Evolutionary conservation across 2,113 vertebrate genomes (phyloP), one percentile per base, ranked within the genome.

Genomic region (Spea multiplicata): DNA sequence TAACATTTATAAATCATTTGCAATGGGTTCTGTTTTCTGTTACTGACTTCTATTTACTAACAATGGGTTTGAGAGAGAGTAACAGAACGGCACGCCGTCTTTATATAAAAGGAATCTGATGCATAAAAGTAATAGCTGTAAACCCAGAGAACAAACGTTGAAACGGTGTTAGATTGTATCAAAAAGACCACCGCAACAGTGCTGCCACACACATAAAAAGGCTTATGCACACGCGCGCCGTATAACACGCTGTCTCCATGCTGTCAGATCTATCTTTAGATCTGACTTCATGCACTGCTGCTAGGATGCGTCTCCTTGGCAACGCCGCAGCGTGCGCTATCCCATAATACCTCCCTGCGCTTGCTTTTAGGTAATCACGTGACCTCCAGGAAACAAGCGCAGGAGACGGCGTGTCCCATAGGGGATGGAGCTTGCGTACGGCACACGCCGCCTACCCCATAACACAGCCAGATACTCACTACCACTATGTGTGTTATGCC

Each of bases 201-300:
- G 50, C 55, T 65, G 61, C 62, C 69, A 65, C 49, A 55, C n/a
- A 72, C 71, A 71, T 68, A 66, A 73, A 30, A 8, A 52, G 61
- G 55, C 70, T 57, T 8, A 30, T n/a, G 59, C 30, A 66, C 77
- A 59, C 48, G 57, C 77, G 67, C 62, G 49, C 44, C 47, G 57
- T 57, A 52, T 53, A 66, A 57, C 9, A 47, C 68, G 16, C 45
- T 53, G 65, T 62, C 77, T 72, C 74, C 46, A 67, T 84, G 83
- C 76, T 82, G 82, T 84, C 83, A 84, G 80, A 52, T 66, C 81
- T 84, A 84, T 83, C 82, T 83, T 84, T 84, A 84, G 83, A 78
- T 81, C 80, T 84, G 82, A 84, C 83, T 82, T 84, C 83, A 84
- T 84, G 82, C 80, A 80, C 71, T 73, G 76, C 74, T 64, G 74